phyloP scores from a whole-genome alignment of 2,888 invertebrate species.

The Timema cristinae region DNA sequence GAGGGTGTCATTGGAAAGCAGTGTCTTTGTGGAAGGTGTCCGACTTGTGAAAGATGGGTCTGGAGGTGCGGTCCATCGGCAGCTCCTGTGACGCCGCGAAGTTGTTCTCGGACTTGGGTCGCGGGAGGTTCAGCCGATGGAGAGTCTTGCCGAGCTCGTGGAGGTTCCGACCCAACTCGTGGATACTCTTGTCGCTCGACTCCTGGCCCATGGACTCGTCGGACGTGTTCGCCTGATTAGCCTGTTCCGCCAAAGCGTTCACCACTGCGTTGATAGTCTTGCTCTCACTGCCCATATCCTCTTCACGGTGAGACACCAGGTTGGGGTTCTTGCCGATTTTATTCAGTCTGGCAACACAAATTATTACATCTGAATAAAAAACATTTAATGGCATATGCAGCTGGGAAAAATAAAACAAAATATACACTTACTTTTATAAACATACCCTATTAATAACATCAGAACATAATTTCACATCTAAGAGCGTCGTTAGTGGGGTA shows the following conservation, averaged over 20 bases:
- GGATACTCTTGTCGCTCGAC: slow-evolving; percentile 36
- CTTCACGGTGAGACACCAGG: slow-evolving; percentile 68
- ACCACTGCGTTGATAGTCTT: slow-evolving; percentile 91
- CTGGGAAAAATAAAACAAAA: no score
- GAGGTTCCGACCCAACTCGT: slow-evolving; percentile 64
- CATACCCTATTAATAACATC: no score
- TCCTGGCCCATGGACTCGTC: slow-evolving; percentile 60
- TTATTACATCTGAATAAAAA: no score
- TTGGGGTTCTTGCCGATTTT: slow-evolving; percentile 98
- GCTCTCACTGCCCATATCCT: slow-evolving; percentile 63
- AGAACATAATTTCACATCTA: no score
- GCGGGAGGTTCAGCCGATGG: slow-evolving; percentile 57
- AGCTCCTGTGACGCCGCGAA: slow-evolving; percentile 60
- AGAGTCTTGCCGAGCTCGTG: slow-evolving; percentile 51
- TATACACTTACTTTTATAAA: no score
- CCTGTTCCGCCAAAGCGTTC: slow-evolving; percentile 86
- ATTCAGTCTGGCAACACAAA: slow-evolving; percentile 62
- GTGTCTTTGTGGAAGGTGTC: slow-evolving; percentile 67
- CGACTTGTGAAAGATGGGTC: slow-evolving; percentile 67
- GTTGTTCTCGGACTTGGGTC: slow-evolving; percentile 81
- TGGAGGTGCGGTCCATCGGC: slow-evolving; percentile 40
- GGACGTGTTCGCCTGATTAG: slow-evolving; percentile 76
- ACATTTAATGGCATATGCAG: no score
- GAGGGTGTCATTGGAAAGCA: slow-evolving; percentile 58
- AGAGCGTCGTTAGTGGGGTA: no score